Percentiles rank a stretch among this genome's conserved stretches.
Evolutionary conservation across 2,113 vertebrate genomes (phyloP).

Genomic region (Lophura nycthemera): DNA sequence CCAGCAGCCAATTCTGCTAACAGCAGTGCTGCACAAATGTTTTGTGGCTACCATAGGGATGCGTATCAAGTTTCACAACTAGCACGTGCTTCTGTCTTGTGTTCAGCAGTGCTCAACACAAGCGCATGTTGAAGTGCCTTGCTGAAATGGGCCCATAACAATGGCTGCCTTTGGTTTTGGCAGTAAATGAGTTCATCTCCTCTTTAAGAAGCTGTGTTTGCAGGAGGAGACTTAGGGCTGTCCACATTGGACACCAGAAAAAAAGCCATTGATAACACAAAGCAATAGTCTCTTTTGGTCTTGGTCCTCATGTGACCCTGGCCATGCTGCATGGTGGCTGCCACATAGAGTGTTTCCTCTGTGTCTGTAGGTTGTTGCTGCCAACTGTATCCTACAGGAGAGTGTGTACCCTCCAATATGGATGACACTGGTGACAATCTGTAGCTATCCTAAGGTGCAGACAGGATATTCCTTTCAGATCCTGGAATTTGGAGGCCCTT

Average conservation of each 20-base stretch:
- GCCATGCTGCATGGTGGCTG: neutral
- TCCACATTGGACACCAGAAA: slow-evolving; percentile 25
- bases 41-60: neutral
- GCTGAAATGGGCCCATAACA: slow-evolving; percentile 18
- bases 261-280: slow-evolving; percentile 23
- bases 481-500: neutral
- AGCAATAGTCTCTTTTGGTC: slow-evolving; percentile 1
- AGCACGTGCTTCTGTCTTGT: neutral
- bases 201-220: neutral
- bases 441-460: neutral
- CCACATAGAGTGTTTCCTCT: neutral
- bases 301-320: neutral
- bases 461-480: neutral
- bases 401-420: neutral
- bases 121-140: slow-evolving; percentile 47
- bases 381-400: neutral
- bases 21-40: neutral
- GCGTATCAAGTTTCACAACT: neutral
- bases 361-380: neutral
- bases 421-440: neutral
- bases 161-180: neutral
- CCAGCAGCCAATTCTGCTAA: neutral
- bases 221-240: slow-evolving; percentile 7
- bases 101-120: neutral
- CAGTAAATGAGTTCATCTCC: neutral